A percentile compares a stretch with the other conserved stretches of the same genome.
Conservation (phyloP, 1,140 invertebrate species). For the Trichonephila clavata region DNA sequence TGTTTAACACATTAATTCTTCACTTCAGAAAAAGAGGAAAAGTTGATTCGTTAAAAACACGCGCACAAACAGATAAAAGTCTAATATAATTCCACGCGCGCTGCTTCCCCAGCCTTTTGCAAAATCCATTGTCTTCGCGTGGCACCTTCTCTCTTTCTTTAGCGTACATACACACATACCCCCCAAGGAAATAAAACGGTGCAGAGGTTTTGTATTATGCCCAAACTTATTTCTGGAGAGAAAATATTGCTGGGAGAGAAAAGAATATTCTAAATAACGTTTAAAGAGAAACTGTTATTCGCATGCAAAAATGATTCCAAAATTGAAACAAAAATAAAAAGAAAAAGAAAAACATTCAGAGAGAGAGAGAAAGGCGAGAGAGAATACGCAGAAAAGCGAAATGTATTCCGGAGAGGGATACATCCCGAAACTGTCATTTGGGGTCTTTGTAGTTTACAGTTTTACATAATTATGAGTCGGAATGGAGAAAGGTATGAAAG, state of each 20-base stretch:
- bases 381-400: conserved; percentile 12
- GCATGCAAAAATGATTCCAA: conserved; percentile 45
- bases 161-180: neutral
- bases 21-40: neutral
- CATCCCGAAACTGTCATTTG: conserved; percentile 67
- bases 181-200: conserved; percentile 41
- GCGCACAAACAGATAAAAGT: conserved; percentile 22
- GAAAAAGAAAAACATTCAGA: neutral
- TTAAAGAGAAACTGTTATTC: conserved; percentile 34
- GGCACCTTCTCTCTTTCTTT: neutral
- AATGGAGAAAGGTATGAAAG: conserved; percentile 16
- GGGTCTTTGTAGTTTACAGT: conserved; percentile 68
- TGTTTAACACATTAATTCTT: conserved; percentile 41
- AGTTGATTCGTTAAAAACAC: conserved; percentile 45
- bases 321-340: conserved; percentile 23
- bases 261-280: conserved; percentile 44
- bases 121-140: conserved; percentile 26
- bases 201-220: conserved; percentile 40
- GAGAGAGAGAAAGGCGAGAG: neutral
- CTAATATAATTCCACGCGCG: conserved; percentile 8
- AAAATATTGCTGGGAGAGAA: conserved; percentile 3
- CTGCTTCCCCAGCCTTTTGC: neutral
- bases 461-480: conserved; percentile 73
- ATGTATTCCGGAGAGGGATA: conserved; percentile 26
- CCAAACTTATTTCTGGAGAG: conserved; percentile 35